Evolutionary conservation across 2,888 invertebrate species (phyloP), one percentile per base, ranked within the genome.

Genomic region (Athalia rosae): DNA sequence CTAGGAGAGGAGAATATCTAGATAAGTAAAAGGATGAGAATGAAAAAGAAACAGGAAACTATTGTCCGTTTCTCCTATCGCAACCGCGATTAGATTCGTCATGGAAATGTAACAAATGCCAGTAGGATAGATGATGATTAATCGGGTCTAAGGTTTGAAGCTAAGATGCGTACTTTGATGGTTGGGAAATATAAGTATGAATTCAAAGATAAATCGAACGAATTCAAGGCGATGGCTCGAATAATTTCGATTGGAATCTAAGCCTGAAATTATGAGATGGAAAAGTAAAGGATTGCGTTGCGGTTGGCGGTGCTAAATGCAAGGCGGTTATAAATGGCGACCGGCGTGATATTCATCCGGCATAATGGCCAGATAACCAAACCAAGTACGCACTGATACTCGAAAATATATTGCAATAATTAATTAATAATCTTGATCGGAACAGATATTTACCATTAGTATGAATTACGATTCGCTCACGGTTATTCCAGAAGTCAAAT

Each of bases 361-460:
- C 41, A 69, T 47, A 66, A 47, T n/a, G 43, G 15, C 9, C 4
- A 48, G 41, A 69, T 77, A 59, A 61, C 11, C 50, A 28, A 61
- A 28, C n/a, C 28, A 73, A 59, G 59, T 73, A 59, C 73, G 58
- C 15, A 59, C 0, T 9, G 7, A 11, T 45, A 4, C 9, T 13
- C 4, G 7, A 4, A 9, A 50, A 41, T 45, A 6, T 15, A 45
- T 41, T 43, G 9, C 4, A 64, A 41, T 64, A 13, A 64, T 45
- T 28, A 28, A 28, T 28, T 28, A 2, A 28, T 28, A 28, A 28
- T 28, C 28, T 28, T 28, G 28, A 61, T 13, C 13, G 13, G 0
- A 47, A 61, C 48, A 0, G 62, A 88, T 89, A 88, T 85, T 89
- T 88, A 89, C 89, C 89, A 89, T 89, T 86, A 28, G 28, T 28